Evolutionary conservation across 1,140 invertebrate genomes (phyloP).

Genomic region (Chlorops oryzae): DNA sequence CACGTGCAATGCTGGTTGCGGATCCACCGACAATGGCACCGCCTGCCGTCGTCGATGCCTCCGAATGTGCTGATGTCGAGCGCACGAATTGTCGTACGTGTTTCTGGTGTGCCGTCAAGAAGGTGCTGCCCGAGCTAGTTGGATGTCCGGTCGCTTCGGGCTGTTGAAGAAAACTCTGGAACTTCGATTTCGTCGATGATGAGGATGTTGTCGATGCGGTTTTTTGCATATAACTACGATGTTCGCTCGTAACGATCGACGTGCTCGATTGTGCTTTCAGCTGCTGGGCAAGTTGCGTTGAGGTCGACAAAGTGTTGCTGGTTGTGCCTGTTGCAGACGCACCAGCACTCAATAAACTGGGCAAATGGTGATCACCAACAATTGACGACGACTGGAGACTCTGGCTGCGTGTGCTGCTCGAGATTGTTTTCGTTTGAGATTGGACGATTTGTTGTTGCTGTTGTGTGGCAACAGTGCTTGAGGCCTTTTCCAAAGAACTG

Average conservation of each 20-base stretch:
- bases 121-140: conserved; percentile 15
- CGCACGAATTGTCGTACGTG: conserved; percentile 46
- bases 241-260: conserved; percentile 40
- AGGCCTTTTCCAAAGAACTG: conserved; percentile 7
- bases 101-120: conserved; percentile 44
- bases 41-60: conserved; percentile 28
- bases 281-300: conserved; percentile 27
- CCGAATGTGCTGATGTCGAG: conserved; percentile 45
- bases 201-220: conserved; percentile 16
- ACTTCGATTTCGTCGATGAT: conserved; percentile 29
- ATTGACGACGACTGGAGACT: conserved; percentile 40
- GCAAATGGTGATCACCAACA: conserved; percentile 15
- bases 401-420: conserved; percentile 39
- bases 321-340: too few species aligned
- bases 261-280: conserved; percentile 44
- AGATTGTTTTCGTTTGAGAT: conserved; percentile 27
- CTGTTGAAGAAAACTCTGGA: conserved; percentile 44
- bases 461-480: conserved; percentile 14
- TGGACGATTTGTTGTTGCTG: conserved; percentile 13
- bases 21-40: conserved; percentile 25
- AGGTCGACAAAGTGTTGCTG: conserved; percentile 8
- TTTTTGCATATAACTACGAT: conserved; percentile 28
- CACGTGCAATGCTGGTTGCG: conserved; percentile 19
- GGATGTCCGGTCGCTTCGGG: conserved; percentile 30
- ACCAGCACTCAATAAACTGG: too few species aligned